Percentiles rank a stretch among this genome's conserved stretches.
Evolutionary conservation across 2,113 vertebrate species (phyloP).

Genomic region (Andinoacara biseriatus): DNA sequence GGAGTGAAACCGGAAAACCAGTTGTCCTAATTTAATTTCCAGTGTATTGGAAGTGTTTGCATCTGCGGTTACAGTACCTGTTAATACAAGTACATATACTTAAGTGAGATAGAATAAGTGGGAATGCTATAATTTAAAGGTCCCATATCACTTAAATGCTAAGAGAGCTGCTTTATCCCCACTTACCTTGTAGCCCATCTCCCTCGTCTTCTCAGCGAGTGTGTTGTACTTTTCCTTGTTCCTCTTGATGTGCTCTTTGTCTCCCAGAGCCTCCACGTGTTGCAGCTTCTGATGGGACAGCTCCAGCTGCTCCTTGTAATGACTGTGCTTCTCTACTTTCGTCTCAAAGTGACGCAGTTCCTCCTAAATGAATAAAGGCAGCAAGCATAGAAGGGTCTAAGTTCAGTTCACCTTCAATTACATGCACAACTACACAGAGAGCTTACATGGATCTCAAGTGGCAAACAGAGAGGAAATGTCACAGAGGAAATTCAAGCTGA

Average conservation of each 20-base stretch:
- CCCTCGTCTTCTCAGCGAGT: slow-evolving; percentile 90
- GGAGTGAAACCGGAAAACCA: background rate
- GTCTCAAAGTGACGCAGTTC: slow-evolving; percentile 95
- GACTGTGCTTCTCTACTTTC: slow-evolving; percentile 95
- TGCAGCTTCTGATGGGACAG: slow-evolving; percentile 94
- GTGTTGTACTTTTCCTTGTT: slow-evolving; percentile 88
- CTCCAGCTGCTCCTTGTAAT: slow-evolving; percentile 95
- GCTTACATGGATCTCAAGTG: background rate
- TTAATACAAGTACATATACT: background rate
- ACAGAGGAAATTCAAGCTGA: background rate
- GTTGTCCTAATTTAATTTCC: background rate
- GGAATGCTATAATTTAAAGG: too few relatives aligned
- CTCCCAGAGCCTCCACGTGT: slow-evolving; percentile 87
- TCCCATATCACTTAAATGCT: background rate
- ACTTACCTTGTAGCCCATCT: slow-evolving; percentile 93
- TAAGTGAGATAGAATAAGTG: too few relatives aligned
- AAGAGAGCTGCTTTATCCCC: background rate
- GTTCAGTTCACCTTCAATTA: slow-evolving; percentile 28
- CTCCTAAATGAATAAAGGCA: slow-evolving; percentile 79
- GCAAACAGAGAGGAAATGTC: slow-evolving; percentile 4
- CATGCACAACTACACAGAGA: slow-evolving; percentile 26
- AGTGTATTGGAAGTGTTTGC: background rate
- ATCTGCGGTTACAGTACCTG: background rate
- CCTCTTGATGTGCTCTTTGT: slow-evolving; percentile 87
- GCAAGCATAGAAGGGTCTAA: background rate